Evolutionary conservation across 1,140 invertebrate genomes (phyloP), one percentile per base, ranked within the genome.

Genomic region (Aporrectodea caliginosa): DNA sequence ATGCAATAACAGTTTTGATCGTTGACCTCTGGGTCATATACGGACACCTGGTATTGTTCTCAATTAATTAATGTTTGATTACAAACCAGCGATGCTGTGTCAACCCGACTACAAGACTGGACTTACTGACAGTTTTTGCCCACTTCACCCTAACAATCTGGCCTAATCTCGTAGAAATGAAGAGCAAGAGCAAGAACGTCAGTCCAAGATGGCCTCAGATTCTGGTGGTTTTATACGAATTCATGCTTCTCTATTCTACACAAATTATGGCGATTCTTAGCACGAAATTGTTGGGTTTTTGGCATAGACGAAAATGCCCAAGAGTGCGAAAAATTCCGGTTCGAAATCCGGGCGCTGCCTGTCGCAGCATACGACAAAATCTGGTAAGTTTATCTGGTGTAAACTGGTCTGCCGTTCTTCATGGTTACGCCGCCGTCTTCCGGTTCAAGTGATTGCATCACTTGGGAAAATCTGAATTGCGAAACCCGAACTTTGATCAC

Each of bases 201-300:
- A 58, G 43, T 78, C 77, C 77, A 78, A 78, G 32, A 78, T 78
- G 77, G 77, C 70, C n/a, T 31, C 77, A 14, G 73, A 75, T 75
- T 33, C 73, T 12, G 73, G 73, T 33, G 73, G 34, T 33, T 27
- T 22, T 75, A 30, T 31, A 12, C 16, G 14, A 33, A 31, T 1
- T 12, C 27, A 16, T 75, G 30, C 14, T 75, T 14, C 12, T 33
- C 2, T 2, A 12, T 22, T 75, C 32, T 75, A 12, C 32, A 6
- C 33, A 34, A 31, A 2, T 30, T 6, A 33, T 31, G 27, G 73
- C n/a, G 34, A 33, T 75, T 29, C 70, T 72, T 32, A 32, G 70
- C 43, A 22, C 43, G 6, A n/a, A n/a, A 6, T 2, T n/a, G 6
- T n/a, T 6, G 32, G 6, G n/a, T 6, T 72, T n/a, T 2, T 6